Evolutionary conservation across 2,888 invertebrate species (phyloP), one percentile per base, ranked within the genome.

Genomic region (Epinotia bilunana): DNA sequence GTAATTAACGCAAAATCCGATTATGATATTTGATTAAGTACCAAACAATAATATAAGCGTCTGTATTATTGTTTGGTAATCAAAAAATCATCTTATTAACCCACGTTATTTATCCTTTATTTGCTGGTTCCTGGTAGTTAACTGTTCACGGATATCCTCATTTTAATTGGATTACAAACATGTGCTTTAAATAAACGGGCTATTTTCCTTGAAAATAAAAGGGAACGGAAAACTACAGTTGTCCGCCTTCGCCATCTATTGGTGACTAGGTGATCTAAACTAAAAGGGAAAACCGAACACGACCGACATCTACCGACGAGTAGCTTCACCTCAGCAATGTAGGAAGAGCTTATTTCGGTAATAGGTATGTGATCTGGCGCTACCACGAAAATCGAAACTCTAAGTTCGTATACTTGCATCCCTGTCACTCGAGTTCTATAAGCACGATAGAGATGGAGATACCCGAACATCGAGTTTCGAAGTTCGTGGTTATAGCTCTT

Each of bases 191-290:
- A 12, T 13, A 28, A 33, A 53, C 49, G 9, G n/a, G n/a, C 33
- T 65, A 46, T 65, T 65, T 65, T 55, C 65, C 53, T 49, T 39
- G 53, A 39, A 57, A 57, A 67, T 33, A 6, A 55, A 1, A 13
- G 1, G 2, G n/a, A 33, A 7, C n/a, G 5, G 39, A 39, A 39
- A 11, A 13, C 33, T 43, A 4, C 9, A 16, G 16, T 39, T 9
- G n/a, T 39, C 9, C 23, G 5, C 6, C 6, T 9, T 13, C 79
- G 84, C 80, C 86, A 86, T 84, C 89, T 88, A 60, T 78, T 77
- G 73, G 28, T 28, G 73, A 86, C 67, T 83, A 83, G 86, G 67
- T 13, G 46, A 75, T 12, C 43, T 70, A 74, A 68, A 28, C 23
- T 2, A 28, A 28, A 28, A 61, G 77, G 39, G 20, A 5, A 1